Base-by-base conservation (phyloP, 1,140 invertebrate species). In the Pseudomyrmex concolor region DNA sequence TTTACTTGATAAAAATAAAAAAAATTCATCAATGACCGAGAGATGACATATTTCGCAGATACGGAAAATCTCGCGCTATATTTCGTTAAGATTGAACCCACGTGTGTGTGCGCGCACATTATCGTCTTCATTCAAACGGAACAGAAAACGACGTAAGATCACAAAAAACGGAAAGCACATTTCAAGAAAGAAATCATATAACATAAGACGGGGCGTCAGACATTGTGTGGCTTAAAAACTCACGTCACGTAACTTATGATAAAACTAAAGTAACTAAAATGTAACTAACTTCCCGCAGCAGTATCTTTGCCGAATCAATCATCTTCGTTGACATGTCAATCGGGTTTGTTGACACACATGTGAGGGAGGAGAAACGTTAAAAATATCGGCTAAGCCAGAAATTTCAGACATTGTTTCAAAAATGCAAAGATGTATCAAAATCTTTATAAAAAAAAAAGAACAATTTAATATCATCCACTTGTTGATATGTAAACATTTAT, bases 61-160 rank as follows among this genome's bases (percentile, higher is more conserved):
- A 48, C n/a, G 22, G 22, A 51, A 57, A 25, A 66, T 59, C 34
- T 17, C 45, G 71, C 67, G 66, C 86, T 90, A 85, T 86, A 91
- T 91, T 92, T 91, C 90, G 89, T 91, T 85, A 89, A 90, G 90
- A 92, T 92, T 91, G 91, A 93, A 92, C 90, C 77, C 86, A 84
- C 25, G 25, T 59, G 51, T 50, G 74, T 63, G 15, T 51, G 25
- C 22, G 71, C 64, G 55, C 71, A 67, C 68, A 34, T 71, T 71
- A 59, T 68, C 57, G 60, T 50, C 59, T 57, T 54, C 50, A 60
- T 34, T 62, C 34, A 73, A 86, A 88, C 55, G 73, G 54, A 89
- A 89, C 43, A 86, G 59, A 89, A 81, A 10, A 80, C 70, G 83
- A 68, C 57, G 25, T 3, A 84, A 82, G 84, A 68, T 67, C 57